Conservation (phyloP, 1,140 invertebrate species). For the Temnothorax nylanderi region DNA sequence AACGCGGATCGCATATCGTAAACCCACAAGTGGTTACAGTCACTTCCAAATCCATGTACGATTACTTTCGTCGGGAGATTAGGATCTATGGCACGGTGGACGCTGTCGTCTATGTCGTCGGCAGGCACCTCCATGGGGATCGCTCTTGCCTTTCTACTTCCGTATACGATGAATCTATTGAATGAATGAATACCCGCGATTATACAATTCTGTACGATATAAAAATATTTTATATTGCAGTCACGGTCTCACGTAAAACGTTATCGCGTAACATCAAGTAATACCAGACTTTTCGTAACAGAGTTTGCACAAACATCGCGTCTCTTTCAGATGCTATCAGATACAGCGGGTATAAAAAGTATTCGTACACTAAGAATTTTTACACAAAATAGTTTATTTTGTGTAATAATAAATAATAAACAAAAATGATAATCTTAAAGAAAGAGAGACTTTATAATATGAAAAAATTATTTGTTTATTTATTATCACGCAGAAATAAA, state of each 20-base stretch:
- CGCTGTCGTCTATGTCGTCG: constrained; percentile 82
- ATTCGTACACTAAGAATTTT: too few relatives aligned
- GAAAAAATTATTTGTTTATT: too few relatives aligned
- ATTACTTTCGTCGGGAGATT: constrained; percentile 94
- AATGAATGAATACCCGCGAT: background rate
- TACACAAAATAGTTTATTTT: too few relatives aligned
- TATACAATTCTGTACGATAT: background rate
- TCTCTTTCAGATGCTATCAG: background rate
- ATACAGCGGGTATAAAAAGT: too few relatives aligned
- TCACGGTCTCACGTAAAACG: background rate
- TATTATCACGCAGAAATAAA: too few relatives aligned
- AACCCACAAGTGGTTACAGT: constrained; percentile 96
- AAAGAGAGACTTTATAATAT: too few relatives aligned
- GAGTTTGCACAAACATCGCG: background rate
- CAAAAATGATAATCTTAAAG: too few relatives aligned
- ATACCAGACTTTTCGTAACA: background rate
- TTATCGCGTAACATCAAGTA: background rate
- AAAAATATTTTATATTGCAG: constrained; percentile 6
- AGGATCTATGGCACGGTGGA: constrained; percentile 84
- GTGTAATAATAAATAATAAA: too few relatives aligned
- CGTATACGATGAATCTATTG: constrained; percentile 83
- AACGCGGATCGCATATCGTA: constrained; percentile 96
- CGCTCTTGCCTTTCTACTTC: constrained; percentile 82
- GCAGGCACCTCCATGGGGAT: constrained; percentile 84
- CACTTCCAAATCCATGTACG: constrained; percentile 97